A percentile compares a stretch with the other conserved stretches of the same genome.
These are phyloP conservation scores for Drosophila merina DNA, from an alignment of 2,888 invertebrate species.

Conservation along the genomic window DNA sequence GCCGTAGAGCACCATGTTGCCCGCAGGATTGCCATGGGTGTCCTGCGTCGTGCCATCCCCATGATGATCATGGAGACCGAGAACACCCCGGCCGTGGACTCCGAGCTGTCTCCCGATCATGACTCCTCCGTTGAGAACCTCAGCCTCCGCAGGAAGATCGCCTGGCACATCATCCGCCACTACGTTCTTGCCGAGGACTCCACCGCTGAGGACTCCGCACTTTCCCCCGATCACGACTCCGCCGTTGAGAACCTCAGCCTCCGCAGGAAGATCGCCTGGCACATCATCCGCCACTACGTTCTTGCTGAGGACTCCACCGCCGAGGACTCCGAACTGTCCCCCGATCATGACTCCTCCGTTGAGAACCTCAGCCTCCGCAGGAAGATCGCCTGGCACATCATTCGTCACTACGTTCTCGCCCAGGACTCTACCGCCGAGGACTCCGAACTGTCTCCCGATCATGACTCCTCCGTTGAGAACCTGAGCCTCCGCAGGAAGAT, in stretches of 20 bases:
- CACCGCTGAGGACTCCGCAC: not conserved
- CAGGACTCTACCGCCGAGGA: not conserved
- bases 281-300: not conserved
- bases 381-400: not conserved
- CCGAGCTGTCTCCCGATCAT: not conserved
- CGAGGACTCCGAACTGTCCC: not conserved
- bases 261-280: not conserved
- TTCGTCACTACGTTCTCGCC: not conserved
- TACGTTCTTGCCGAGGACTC: not conserved
- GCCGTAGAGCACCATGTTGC: conserved; percentile 2
- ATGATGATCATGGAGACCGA: not conserved
- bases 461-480: not conserved
- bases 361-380: not conserved
- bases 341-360: not conserved
- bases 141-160: not conserved
- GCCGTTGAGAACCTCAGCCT: not conserved
- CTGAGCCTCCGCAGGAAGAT: not conserved
- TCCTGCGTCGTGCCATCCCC: not conserved
- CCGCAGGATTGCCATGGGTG: not conserved
- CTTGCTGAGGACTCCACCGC: not conserved
- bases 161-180: conserved; percentile 1
- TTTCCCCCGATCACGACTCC: not conserved
- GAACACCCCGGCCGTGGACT: not conserved
- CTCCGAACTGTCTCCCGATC: not conserved
- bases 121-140: not conserved